These are phyloP conservation scores for Poecilia wingei DNA, from an alignment of 2,797 vertebrate species.

Conservation along the genomic window DNA sequence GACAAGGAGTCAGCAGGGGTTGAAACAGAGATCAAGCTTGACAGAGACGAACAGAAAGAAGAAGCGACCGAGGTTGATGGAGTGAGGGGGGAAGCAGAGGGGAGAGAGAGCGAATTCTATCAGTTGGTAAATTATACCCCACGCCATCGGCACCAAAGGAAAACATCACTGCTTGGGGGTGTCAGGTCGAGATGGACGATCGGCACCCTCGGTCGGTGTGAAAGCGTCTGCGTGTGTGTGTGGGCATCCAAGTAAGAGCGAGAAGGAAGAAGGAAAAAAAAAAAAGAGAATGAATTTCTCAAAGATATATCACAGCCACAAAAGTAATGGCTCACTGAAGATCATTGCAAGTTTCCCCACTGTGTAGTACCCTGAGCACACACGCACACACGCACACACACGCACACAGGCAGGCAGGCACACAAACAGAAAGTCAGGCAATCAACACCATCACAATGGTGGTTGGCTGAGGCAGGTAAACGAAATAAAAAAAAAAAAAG, in stretches of 20 bases:
- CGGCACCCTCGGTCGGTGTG: constrained; percentile 45
- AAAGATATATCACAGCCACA: constrained; percentile 64
- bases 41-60: constrained; percentile 52
- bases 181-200: constrained; percentile 74
- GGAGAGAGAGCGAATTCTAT: constrained; percentile 53
- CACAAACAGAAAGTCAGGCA: constrained; percentile 20
- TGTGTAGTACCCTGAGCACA: constrained; percentile 15
- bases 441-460: constrained; percentile 36
- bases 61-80: constrained; percentile 42
- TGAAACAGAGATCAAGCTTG: constrained; percentile 46
- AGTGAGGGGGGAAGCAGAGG: constrained; percentile 47
- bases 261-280: neutral
- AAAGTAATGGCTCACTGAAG: constrained; percentile 62
- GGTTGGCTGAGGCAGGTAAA: constrained; percentile 32
- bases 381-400: constrained; percentile 1
- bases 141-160: constrained; percentile 60
- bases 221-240: constrained; percentile 23
- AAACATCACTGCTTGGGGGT: constrained; percentile 75
- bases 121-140: constrained; percentile 70
- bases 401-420: neutral
- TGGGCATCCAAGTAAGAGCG: constrained; percentile 14
- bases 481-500: neutral
- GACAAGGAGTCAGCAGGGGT: constrained; percentile 4
- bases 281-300: constrained; percentile 50
- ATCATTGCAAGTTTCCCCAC: constrained; percentile 50